These are phyloP conservation scores for Pavo muticus DNA, from an alignment of 2,113 vertebrate species.

Conservation along the genomic window DNA sequence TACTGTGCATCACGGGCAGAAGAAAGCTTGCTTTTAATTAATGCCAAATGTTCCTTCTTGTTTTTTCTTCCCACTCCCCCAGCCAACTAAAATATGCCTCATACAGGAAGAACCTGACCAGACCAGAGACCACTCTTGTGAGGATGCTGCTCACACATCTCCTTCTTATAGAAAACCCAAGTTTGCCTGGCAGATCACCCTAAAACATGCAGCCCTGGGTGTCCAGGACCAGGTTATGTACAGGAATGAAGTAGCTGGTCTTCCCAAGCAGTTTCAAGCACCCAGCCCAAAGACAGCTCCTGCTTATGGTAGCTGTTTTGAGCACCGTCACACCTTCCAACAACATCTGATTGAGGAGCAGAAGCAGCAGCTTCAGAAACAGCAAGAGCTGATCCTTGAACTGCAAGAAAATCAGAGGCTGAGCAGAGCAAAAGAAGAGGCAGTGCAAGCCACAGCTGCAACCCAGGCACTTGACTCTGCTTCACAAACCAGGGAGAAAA, in stretches of 20 bases:
- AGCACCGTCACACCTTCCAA: constrained; percentile 80
- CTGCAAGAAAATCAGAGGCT: constrained; percentile 82
- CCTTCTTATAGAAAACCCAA: constrained; percentile 30
- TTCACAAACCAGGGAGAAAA: constrained; percentile 9
- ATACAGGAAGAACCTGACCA: not conserved
- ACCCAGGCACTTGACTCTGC: not conserved
- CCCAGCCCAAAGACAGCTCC: constrained; percentile 20
- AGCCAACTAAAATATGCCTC: constrained; percentile 26
- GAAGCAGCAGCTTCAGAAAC: constrained; percentile 86
- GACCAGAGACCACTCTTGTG: not conserved
- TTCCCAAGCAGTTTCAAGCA: not conserved
- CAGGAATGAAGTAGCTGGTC: not conserved
- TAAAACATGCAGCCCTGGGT: constrained; percentile 55
- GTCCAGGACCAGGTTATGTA: constrained; percentile 47
- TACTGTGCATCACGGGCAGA: not conserved
- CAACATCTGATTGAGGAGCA: constrained; percentile 87
- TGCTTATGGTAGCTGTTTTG: constrained; percentile 66
- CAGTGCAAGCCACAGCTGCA: constrained; percentile 18
- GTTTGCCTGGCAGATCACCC: constrained; percentile 78
- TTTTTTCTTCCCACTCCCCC: not conserved
- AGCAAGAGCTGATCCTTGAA: constrained; percentile 83
- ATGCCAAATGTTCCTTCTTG: not conserved
- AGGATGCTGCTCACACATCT: not conserved
- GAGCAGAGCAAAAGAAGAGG: constrained; percentile 72
- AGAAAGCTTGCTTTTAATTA: not conserved